Base-by-base conservation (phyloP, 1,140 invertebrate genomes). In the Dendrolimus punctatus region DNA sequence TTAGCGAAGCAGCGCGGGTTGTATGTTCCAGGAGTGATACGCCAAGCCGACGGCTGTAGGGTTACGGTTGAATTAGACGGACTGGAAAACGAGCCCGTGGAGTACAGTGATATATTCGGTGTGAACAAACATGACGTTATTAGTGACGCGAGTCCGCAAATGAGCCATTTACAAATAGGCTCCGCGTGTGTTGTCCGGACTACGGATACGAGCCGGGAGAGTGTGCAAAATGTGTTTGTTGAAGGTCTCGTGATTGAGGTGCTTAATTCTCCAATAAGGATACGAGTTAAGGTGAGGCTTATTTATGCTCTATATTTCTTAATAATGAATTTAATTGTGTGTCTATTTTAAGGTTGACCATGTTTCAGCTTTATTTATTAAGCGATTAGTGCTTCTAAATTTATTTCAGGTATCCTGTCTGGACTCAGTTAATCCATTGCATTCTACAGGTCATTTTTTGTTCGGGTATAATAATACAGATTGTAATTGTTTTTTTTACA, bases 131-230 rank as follows among this genome's bases (percentile, higher is more conserved):
- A 91, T 80, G 95, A 97, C 83, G 92, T 99, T 65, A 97, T 99
- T 66, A 93, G 95, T 79, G 96, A 99, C 85, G 95, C 96, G 61
- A 95, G 95, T 80, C 97, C 97, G 40, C 93, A 94, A 64, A 90
- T 93, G 52, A 92, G 91, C 47, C 93, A 95, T 75, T 88, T 96
- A 46, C 62, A 68, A 54, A 71, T 76, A 6, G 80, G 81, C 6
- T 85, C 76, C 8, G 58, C 89, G 71, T 75, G 81, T 90, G 92
- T 93, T 38, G 89, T 91, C 39, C 88, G 89, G 66, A 85, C 80
- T 65, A 75, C 75, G 42, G 85, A 88, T 50, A 64, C 68, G 2
- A 76, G 65, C 42, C 68, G 84, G 57, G 85, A 85, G 41, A 72
- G 71, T 66, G 72, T 83, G 60, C 87, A 87, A 57, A 88, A 78